Percentiles rank a stretch among this genome's conserved stretches.
Evolutionary conservation across 1,140 invertebrate species (phyloP).

Genomic region (Leptestheria dahalacensis): DNA sequence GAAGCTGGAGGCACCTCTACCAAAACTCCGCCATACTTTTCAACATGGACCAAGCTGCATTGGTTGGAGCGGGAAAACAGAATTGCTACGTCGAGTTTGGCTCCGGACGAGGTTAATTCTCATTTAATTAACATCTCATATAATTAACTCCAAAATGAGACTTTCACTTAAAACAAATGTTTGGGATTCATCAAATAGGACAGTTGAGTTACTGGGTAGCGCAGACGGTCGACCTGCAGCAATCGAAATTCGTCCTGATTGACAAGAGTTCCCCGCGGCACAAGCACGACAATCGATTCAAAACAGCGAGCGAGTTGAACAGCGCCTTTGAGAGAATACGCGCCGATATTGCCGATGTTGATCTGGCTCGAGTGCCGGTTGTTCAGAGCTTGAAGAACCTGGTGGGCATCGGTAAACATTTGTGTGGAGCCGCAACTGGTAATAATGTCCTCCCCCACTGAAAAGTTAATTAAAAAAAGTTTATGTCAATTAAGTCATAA

Average conservation of each 20-base stretch:
- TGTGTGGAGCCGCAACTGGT: constrained; percentile 72
- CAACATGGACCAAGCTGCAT: constrained; percentile 37
- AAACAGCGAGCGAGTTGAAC: constrained; percentile 32
- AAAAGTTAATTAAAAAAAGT: too few species aligned
- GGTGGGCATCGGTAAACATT: constrained; percentile 66
- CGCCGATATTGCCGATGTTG: constrained; percentile 55
- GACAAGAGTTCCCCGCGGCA: constrained; percentile 62
- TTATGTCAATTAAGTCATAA: too few species aligned
- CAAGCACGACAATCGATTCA: constrained; percentile 58
- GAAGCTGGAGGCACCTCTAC: constrained; percentile 47
- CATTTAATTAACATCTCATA: constrained; percentile 4
- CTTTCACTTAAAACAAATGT: not conserved
- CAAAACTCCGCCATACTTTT: constrained; percentile 52
- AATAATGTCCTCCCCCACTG: not conserved
- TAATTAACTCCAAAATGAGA: not conserved
- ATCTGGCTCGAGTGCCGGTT: constrained; percentile 39
- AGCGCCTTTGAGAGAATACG: constrained; percentile 42
- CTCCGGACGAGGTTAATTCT: constrained; percentile 56
- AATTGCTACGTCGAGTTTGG: constrained; percentile 65
- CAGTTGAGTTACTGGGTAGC: constrained; percentile 57
- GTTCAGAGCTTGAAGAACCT: constrained; percentile 32
- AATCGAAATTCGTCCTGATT: constrained; percentile 45
- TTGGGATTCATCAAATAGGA: constrained; percentile 32
- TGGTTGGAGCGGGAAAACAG: constrained; percentile 31
- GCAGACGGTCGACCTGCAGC: constrained; percentile 35